These are phyloP conservation scores for Drosophila recens DNA, from an alignment of 2,888 invertebrate genomes.

Conservation along the genomic window DNA sequence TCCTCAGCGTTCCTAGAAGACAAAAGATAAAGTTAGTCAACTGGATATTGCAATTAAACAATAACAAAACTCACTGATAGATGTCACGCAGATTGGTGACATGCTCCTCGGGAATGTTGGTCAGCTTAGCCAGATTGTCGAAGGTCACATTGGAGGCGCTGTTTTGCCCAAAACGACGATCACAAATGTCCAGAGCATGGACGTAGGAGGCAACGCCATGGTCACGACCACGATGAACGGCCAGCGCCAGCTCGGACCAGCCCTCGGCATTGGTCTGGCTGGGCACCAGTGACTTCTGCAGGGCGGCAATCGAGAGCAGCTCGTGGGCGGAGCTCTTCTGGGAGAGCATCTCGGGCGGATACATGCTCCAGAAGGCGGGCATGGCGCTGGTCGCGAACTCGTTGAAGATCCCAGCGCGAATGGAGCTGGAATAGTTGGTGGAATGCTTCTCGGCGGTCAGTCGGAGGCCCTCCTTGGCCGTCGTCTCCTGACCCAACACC, in stretches of 20 bases:
- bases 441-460: slow-evolving; percentile 90
- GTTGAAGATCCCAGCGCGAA: slow-evolving; percentile 91
- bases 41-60: neutral
- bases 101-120: slow-evolving; percentile 86
- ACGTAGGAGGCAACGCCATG: slow-evolving; percentile 93
- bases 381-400: slow-evolving; percentile 91
- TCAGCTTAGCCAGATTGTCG: slow-evolving; percentile 70
- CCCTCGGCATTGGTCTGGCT: slow-evolving; percentile 86
- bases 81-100: slow-evolving; percentile 89
- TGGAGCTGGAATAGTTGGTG: slow-evolving; percentile 92
- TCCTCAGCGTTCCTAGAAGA: slow-evolving; percentile 88
- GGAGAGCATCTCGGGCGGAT: slow-evolving; percentile 90
- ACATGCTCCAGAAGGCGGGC: slow-evolving; percentile 91
- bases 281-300: slow-evolving; percentile 83
- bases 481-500: slow-evolving; percentile 87
- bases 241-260: slow-evolving; percentile 86
- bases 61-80: slow-evolving; percentile 87
- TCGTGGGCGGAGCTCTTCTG: slow-evolving; percentile 87
- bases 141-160: slow-evolving; percentile 78
- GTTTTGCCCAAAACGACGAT: slow-evolving; percentile 69
- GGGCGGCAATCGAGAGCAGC: slow-evolving; percentile 88
- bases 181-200: slow-evolving; percentile 89
- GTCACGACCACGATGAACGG: slow-evolving; percentile 90
- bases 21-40: neutral
- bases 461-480: slow-evolving; percentile 86